Conservation (phyloP, 2,888 invertebrate genomes). For the Muschampia plurimacula region DNA sequence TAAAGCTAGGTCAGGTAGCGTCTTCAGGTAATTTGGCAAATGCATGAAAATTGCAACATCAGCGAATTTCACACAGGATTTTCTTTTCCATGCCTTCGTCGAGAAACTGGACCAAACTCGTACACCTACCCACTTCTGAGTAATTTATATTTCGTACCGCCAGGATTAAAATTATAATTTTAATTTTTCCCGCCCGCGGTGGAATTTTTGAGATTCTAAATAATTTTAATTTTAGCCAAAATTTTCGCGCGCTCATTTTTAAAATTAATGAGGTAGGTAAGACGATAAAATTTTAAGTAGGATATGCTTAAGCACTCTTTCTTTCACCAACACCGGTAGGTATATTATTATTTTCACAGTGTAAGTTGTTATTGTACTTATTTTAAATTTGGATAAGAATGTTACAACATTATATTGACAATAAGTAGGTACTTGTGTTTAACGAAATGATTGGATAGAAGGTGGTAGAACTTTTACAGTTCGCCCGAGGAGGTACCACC, state of each 20-base stretch:
- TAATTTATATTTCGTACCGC: slow-evolving; percentile 9
- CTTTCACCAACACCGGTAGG: neutral
- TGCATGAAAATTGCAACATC: slow-evolving; percentile 35
- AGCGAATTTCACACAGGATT: slow-evolving; percentile 16
- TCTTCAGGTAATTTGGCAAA: slow-evolving; percentile 40
- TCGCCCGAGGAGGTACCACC: too few species aligned
- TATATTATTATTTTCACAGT: too few species aligned
- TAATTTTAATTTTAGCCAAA: neutral
- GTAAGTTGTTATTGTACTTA: too few species aligned
- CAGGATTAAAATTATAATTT: slow-evolving; percentile 5
- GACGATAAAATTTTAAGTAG: neutral
- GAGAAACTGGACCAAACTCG: neutral
- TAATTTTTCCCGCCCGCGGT: neutral
- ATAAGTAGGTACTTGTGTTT: too few species aligned
- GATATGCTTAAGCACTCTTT: neutral
- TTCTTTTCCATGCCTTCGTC: slow-evolving; percentile 13
- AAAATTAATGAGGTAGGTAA: neutral
- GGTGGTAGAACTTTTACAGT: too few species aligned
- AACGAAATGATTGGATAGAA: too few species aligned
- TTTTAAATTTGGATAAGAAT: too few species aligned
- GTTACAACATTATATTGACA: too few species aligned
- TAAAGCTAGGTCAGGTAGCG: slow-evolving; percentile 29
- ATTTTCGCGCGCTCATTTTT: neutral
- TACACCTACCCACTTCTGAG: neutral
- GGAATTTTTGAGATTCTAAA: too few species aligned